Base-by-base conservation (phyloP, 2,113 vertebrate species). In the Erpornis zantholeuca region DNA sequence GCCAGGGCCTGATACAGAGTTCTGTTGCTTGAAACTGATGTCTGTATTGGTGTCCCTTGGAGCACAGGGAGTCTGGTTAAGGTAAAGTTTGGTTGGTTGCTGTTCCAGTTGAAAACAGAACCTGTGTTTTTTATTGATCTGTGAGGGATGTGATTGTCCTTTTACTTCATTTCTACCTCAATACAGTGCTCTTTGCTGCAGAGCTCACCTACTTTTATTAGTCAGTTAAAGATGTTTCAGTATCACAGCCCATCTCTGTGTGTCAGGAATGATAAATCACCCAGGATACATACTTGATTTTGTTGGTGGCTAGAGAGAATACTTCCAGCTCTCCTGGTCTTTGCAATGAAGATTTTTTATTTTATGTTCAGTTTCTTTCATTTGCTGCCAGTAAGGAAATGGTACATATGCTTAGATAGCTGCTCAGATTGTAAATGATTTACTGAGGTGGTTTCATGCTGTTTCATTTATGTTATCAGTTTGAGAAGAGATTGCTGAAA, bases 321-420 rank as follows among this genome's bases (percentile, higher is more conserved):
- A 15, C 0, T 68, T 78, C 12, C 47, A 83, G 40, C 45, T 75
- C 47, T 83, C 75, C 8, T 70, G 28, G 22, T 76, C 64, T 92
- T 88, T 88, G 56, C 76, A 81, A 73, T 75, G 82, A 96, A 92
- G 76, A 22, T 83, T 45, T 38, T 96, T 90, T 59, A 76, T 78
- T 94, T 96, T 79, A 38, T 53, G 29, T 88, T 95, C 64, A 33
- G 57, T 88, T 92, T 94, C 82, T 95, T 88, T 86, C 79, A 86
- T 90, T 90, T 97, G 65, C 57, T 92, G 72, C 86, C 69, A 86
- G 76, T 61, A 44, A 92, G 82, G 77, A 92, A 83, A 68, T 90
- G 49, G 80, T 92, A 19, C 17, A 2, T 84, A 11, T 84, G 65
- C 80, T 78, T 83, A 95, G 88, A 90, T 88, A 86, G 76, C 44